phyloP scores from a whole-genome alignment of 2,888 invertebrate species.

The Linnaemya tessellans region DNA sequence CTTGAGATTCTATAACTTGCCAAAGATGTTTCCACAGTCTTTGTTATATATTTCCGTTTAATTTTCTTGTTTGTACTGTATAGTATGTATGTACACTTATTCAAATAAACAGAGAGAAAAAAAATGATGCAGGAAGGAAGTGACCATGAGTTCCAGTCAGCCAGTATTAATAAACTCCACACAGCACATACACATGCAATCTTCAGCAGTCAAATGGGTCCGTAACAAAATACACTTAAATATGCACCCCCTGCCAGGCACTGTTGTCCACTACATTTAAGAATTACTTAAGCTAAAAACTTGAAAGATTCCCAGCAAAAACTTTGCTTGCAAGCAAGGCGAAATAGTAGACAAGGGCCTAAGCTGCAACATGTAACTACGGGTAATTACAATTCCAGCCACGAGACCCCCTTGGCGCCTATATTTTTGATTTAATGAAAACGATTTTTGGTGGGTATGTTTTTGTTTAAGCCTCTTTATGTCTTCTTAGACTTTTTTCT shows the following conservation, averaged over 20 bases:
- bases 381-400: no score
- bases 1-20: not conserved
- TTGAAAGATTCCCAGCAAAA: slow-evolving; percentile 33
- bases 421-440: no score
- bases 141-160: slow-evolving; percentile 58
- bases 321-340: no score
- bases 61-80: slow-evolving; percentile 43
- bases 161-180: slow-evolving; percentile 52
- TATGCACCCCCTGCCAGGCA: slow-evolving; percentile 6
- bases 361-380: no score
- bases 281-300: slow-evolving; percentile 53
- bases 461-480: no score
- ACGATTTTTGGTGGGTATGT: no score
- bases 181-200: slow-evolving; percentile 2
- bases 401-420: no score
- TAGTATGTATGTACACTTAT: slow-evolving; percentile 22
- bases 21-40: slow-evolving; percentile 33
- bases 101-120: not conserved
- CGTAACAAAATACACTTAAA: slow-evolving; percentile 17
- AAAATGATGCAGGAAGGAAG: slow-evolving; percentile 56
- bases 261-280: slow-evolving; percentile 24
- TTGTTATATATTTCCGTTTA: slow-evolving; percentile 29
- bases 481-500: no score
- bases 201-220: not conserved
- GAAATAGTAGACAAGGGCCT: no score